Evolutionary conservation across 2,113 vertebrate genomes (phyloP).

Genomic region (Ceratotherium simum): DNA sequence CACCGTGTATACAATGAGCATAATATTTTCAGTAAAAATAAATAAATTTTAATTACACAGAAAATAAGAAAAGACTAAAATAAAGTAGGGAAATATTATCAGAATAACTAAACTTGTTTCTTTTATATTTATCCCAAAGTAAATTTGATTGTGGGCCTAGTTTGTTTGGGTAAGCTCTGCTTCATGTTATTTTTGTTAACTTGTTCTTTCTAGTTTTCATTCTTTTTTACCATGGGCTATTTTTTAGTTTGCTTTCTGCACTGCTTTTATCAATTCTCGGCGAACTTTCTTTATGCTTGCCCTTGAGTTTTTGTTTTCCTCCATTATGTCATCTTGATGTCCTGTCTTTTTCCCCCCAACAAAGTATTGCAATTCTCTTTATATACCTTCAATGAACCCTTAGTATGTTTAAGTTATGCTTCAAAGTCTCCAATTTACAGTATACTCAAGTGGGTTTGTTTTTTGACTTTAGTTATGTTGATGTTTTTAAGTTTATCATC

Average conservation of each 20-base stretch:
- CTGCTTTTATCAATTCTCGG: neutral
- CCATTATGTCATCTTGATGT: neutral
- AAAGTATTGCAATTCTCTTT: neutral
- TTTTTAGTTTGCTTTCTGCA: neutral
- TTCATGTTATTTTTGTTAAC: neutral
- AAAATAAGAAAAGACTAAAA: slow-evolving; percentile 15
- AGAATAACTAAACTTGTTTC: neutral
- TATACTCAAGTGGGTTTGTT: neutral
- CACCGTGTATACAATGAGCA: neutral
- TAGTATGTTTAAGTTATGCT: neutral
- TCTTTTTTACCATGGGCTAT: neutral
- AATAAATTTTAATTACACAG: neutral
- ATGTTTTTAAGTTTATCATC: neutral
- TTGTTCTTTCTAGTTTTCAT: neutral
- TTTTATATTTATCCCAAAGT: neutral
- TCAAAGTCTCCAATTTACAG: neutral
- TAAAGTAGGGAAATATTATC: neutral
- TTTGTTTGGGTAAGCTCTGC: neutral
- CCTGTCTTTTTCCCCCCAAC: neutral
- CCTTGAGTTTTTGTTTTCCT: neutral
- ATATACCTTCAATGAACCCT: neutral
- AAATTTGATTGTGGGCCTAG: neutral
- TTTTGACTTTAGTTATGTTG: neutral
- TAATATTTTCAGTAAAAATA: slow-evolving; percentile 34
- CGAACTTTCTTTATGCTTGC: neutral